Evolutionary conservation across 2,113 vertebrate genomes (phyloP).

Genomic region (Vulpes lagopus): DNA sequence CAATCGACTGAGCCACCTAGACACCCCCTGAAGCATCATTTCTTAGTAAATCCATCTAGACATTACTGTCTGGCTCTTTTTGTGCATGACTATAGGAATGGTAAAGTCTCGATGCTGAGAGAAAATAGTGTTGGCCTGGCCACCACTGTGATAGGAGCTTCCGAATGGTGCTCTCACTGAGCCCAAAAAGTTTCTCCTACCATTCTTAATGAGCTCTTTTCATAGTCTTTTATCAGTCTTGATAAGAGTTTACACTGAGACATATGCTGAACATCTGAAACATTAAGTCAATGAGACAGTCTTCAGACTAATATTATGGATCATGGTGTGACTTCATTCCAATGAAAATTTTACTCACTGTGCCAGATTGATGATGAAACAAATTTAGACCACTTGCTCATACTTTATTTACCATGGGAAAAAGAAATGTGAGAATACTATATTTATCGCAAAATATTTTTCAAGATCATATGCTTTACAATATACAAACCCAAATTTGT

Average conservation of each 20-base stretch:
- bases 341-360: not conserved
- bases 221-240: not conserved
- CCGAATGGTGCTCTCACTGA: not conserved
- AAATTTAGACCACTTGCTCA: slow-evolving; percentile 12
- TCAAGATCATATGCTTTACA: not conserved
- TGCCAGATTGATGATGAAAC: not conserved
- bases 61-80: not conserved
- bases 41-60: not conserved
- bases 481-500: slow-evolving; percentile 1
- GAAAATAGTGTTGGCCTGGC: not conserved
- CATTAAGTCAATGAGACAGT: not conserved
- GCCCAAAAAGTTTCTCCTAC: not conserved
- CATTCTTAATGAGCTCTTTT: not conserved
- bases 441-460: slow-evolving; percentile 47
- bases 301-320: not conserved
- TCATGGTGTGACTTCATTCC: not conserved
- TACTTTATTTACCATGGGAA: not conserved
- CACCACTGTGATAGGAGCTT: not conserved
- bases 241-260: not conserved
- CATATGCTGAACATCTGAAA: not conserved
- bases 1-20: not conserved
- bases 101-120: not conserved
- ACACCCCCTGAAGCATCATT: not conserved
- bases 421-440: not conserved
- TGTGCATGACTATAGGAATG: not conserved